Evolutionary conservation across 2,797 vertebrate genomes (phyloP), one percentile per base, ranked within the genome.

Genomic region (Sphenodon punctatus): DNA sequence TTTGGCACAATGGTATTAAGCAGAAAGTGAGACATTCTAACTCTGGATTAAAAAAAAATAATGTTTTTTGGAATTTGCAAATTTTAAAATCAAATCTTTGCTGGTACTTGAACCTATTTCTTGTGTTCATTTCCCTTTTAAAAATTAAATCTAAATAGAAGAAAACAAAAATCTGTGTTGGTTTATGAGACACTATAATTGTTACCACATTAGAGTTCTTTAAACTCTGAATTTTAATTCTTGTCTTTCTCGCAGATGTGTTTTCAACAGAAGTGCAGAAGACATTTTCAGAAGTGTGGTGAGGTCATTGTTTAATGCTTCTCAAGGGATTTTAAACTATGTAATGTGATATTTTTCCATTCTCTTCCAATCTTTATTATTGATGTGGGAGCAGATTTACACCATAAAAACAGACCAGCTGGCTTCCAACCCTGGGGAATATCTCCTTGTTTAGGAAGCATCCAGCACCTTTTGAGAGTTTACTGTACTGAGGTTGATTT

Each of bases 391-490:
- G 60, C 65, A 80, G 84, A 86, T 78, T 90, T 89, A 82, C 10
- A 48, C 42, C 43, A 45, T 75, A 74, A 83, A 91, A 91, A 79
- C 75, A 64, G 86, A 92, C 76, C 93, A 96, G 93, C 91, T 94
- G 94, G 77, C 80, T 69, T 51, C 34, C 42, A 74, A 85, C 94
- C 84, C 88, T 72, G 1, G 81, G 92, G 94, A 92, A 82, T 87
- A 88, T 32, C 88, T 15, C 61, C 66, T 69, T 60, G 13, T 69
- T 76, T 82, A 65, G 68, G 49, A 84, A 84, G 73, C 69, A 74
- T 86, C 88, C 65, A 69, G 80, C 25, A 84, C 68, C 86, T 91
- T 91, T 88, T 85, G 75, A 59, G n/a, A 84, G 78, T 86, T 91
- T 89, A 73, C 67, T 73, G 78, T 43, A 73, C 89, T 84, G 84